Percentiles rank a stretch among this genome's conserved stretches.
Conservation (phyloP, 2,888 invertebrate genomes). For the Yponomeuta evonymella region DNA sequence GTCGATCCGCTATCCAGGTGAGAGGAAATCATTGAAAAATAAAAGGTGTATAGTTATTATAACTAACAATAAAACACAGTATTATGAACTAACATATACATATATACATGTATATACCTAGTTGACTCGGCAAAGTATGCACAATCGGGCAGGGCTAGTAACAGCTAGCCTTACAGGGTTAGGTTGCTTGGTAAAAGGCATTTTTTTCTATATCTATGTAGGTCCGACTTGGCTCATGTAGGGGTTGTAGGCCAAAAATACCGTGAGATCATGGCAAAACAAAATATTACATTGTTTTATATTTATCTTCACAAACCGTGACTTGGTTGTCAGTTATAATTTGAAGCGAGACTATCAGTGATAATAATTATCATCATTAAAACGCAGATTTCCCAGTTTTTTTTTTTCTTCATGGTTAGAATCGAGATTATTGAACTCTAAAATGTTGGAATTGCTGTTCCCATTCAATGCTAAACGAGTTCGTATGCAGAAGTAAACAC, state of each 20-base stretch:
- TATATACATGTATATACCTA: too few relatives aligned
- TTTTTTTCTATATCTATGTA: background rate
- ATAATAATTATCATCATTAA: background rate
- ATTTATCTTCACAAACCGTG: background rate
- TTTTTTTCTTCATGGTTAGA: background rate
- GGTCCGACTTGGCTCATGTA: background rate
- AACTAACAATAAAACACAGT: too few relatives aligned
- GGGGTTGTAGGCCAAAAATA: background rate
- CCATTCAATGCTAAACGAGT: slow-evolving; percentile 2
- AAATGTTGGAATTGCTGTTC: background rate
- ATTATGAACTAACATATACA: too few relatives aligned
- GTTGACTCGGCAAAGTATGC: too few relatives aligned
- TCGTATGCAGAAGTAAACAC: background rate
- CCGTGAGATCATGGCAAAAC: background rate
- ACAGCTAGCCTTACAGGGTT: too few relatives aligned
- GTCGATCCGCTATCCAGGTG: slow-evolving; percentile 94
- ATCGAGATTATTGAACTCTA: background rate
- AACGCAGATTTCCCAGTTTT: background rate
- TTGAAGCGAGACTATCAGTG: background rate
- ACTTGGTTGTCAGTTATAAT: background rate
- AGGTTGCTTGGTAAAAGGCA: too few relatives aligned
- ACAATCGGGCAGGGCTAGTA: too few relatives aligned
- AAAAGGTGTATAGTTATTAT: too few relatives aligned
- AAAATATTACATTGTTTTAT: background rate
- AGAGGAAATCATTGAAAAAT: slow-evolving; percentile 26